A percentile compares a stretch with the other conserved stretches of the same genome.
Conservation (phyloP, 2,888 invertebrate species). For the Auanema sp. region DNA sequence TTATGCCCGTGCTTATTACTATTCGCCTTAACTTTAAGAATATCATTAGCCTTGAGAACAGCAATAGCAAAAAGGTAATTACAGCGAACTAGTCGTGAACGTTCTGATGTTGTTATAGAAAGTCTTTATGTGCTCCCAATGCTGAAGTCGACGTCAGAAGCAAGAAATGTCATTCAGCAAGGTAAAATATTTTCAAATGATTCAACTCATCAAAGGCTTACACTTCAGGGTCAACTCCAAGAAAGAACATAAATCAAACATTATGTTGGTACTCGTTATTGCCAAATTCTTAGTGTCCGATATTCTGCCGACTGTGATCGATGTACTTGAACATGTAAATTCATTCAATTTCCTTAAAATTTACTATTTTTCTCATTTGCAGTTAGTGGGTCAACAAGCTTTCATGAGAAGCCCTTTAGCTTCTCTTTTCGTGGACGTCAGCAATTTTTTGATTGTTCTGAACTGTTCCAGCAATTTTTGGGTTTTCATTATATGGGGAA, state of each 20-base stretch:
- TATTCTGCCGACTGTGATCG: conserved; percentile 61
- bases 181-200: conserved; percentile 7
- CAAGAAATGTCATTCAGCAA: conserved; percentile 26
- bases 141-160: conserved; percentile 42
- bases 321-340: conserved; percentile 59
- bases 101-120: conserved; percentile 16
- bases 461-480: conserved; percentile 63
- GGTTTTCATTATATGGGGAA: conserved; percentile 62
- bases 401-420: conserved; percentile 57
- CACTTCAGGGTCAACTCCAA: conserved; percentile 24
- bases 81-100: not conserved
- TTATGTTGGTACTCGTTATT: conserved; percentile 60
- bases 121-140: conserved; percentile 47
- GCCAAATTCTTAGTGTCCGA: conserved; percentile 61
- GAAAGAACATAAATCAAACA: conserved; percentile 61
- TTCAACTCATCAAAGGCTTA: not conserved
- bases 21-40: conserved; percentile 52
- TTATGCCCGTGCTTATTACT: conserved; percentile 56
- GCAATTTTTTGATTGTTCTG: conserved; percentile 60
- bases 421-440: conserved; percentile 60
- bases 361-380: conserved; percentile 18
- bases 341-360: conserved; percentile 1
- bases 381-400: conserved; percentile 55
- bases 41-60: conserved; percentile 32
- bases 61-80: conserved; percentile 21